A percentile compares a stretch with the other conserved stretches of the same genome.
These are phyloP conservation scores for Fratercula arctica DNA, from an alignment of 2,797 vertebrate species.

Conservation along the genomic window DNA sequence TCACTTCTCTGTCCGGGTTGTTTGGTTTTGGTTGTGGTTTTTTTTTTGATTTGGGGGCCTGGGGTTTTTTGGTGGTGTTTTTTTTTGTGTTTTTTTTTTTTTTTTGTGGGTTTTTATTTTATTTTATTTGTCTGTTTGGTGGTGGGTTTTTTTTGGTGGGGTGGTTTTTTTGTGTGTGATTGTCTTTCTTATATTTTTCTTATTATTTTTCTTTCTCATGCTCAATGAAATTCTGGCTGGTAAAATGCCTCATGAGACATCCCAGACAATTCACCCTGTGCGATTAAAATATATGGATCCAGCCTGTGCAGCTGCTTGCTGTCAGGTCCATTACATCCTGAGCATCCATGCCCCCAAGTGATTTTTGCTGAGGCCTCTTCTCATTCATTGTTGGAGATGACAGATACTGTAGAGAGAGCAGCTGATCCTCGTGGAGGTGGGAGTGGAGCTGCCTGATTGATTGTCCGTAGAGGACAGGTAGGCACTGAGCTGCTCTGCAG, in stretches of 20 bases:
- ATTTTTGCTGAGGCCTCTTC: neutral
- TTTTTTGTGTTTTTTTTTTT: too few species aligned
- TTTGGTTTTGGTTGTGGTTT: neutral
- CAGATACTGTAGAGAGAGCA: neutral
- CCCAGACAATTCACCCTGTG: neutral
- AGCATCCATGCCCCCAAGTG: neutral
- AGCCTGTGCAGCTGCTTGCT: slow-evolving; percentile 46
- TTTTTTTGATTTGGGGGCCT: neutral
- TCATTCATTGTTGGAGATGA: neutral
- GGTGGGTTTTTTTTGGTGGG: neutral
- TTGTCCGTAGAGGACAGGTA: neutral
- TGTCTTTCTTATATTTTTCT: neutral
- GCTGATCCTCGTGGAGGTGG: neutral
- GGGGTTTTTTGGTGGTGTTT: too few species aligned
- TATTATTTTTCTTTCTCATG: neutral
- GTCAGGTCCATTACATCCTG: slow-evolving; percentile 11
- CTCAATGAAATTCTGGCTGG: neutral
- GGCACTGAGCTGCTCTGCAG: neutral
- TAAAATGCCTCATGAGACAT: neutral
- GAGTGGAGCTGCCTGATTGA: neutral
- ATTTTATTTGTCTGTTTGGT: neutral
- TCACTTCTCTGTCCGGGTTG: neutral
- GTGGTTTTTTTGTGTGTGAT: too few species aligned
- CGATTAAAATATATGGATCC: neutral
- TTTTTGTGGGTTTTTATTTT: too few species aligned